Base-by-base conservation (phyloP, 2,113 vertebrate genomes). In the Uropsilus gracilis region DNA sequence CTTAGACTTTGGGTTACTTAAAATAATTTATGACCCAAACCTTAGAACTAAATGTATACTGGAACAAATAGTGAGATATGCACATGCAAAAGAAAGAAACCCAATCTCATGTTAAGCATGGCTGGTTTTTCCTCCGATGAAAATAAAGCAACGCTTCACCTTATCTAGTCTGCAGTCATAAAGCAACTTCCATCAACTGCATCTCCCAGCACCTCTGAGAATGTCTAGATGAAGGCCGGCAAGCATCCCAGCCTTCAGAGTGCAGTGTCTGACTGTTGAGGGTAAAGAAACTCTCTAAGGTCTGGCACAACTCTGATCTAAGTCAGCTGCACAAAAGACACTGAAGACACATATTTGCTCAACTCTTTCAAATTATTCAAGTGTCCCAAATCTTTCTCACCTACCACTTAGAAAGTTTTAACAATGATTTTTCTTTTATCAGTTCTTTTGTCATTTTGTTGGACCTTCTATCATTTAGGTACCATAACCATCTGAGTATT, bases 341-440 rank as follows among this genome's bases (percentile, higher is more conserved):
- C 48, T n/a, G 6, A 86, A 63, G 32, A 44, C 3, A 8, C 24
- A 32, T 20, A 32, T 63, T 20, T 24, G 8, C 8, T 37, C 59
- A 50, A 24, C 63, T 20, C 53, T 89, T 81, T 55, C 71, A 61
- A 48, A 59, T 63, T 69, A 46, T 55, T 69, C n/a, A 0, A 42
- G 18, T 46, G 76, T 82, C 57, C 84, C 61, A 85, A 72, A 39
- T 69, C n/a, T 28, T 34, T 57, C 75, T 82, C 44, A n/a, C 26
- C 55, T 69, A 72, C 34, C 32, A 37, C 46, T 72, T 0, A 5
- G 37, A 55, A n/a, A 48, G 22, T 50, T 72, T 97, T 93, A 92
- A 96, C 92, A 76, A 39, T 39, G 2, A 22, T 61, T 96, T 96
- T 95, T 90, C 69, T 91, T 88, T 95, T 97, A 84, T 94, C 85